phyloP scores from a whole-genome alignment of 2,888 invertebrate genomes.

The Beris morrisii region DNA sequence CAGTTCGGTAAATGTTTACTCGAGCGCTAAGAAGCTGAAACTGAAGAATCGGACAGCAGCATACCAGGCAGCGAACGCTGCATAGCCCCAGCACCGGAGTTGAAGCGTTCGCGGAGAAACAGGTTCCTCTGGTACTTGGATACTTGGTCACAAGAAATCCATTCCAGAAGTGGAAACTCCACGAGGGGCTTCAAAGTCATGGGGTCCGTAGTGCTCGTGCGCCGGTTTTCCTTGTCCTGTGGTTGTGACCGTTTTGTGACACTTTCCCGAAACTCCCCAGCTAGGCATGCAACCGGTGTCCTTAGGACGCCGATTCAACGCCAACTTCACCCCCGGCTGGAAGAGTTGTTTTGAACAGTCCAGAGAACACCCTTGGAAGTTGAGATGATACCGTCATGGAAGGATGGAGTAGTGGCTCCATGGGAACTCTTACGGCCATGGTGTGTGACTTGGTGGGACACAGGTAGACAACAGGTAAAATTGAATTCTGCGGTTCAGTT shows the following conservation, averaged over 20 bases:
- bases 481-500: slow-evolving; percentile 18
- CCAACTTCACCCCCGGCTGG: not conserved
- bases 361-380: not conserved
- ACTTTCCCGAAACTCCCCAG: not conserved
- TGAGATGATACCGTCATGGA: not conserved
- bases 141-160: slow-evolving; percentile 9
- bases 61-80: slow-evolving; percentile 9
- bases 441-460: slow-evolving; percentile 6
- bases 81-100: slow-evolving; percentile 21
- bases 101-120: slow-evolving; percentile 14
- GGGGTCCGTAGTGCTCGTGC: slow-evolving; percentile 8
- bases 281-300: slow-evolving; percentile 27
- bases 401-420: slow-evolving; percentile 6
- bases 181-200: slow-evolving; percentile 4
- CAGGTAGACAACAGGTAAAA: slow-evolving; percentile 26
- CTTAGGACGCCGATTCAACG: not conserved
- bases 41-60: slow-evolving; percentile 20
- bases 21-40: slow-evolving; percentile 26
- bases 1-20: slow-evolving; percentile 18
- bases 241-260: slow-evolving; percentile 17
- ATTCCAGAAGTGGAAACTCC: slow-evolving; percentile 12
- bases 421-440: no score
- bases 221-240: not conserved
- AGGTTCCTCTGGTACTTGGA: slow-evolving; percentile 23
- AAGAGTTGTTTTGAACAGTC: not conserved